Base-by-base conservation (phyloP, 1,140 invertebrate species). In the Diorhabda sublineata region DNA sequence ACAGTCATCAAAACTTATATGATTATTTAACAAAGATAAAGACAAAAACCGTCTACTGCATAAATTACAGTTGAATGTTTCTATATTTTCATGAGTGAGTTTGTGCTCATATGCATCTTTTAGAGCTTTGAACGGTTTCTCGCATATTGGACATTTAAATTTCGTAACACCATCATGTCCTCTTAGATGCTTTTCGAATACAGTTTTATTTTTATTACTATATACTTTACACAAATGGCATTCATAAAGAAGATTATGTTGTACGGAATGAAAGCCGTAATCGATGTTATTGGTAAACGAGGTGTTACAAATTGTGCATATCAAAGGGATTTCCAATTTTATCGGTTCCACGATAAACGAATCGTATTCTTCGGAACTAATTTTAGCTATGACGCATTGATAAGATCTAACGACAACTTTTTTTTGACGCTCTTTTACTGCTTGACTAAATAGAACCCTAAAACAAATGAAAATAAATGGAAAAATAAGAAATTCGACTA, bases 141-240 rank as follows among this genome's bases (percentile, higher is more conserved):
- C 76, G 64, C 84, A 85, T 26, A 79, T 79, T 9, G 83, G 78
- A 66, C 84, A 85, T 71, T 81, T 84, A 67, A 82, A 85, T 77
- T 84, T 79, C 5, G 78, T 83, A 42, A 58, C 79, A 75, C 83
- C 80, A 78, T 84, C 76, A 59, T 80, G 79, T 0, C 73, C 76
- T 62, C 74, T 69, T 11, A 79, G 72, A 67, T 84, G 82, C 26
- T 79, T 74, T 7, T 81, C 76, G 3, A 83, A 72, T 60, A 80
- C 76, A 66, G 80, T 82, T 56, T 81, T 82, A 65, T 82, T 80
- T 3, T 70, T 58, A 4, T 80, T 83, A 7, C 75, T 78, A 47
- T 81, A 84, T 80, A 0, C 75, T 5, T 82, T 76, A 67, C 83
- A 84, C 7, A 79, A 61, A 2, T 81, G 76, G 62, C 83, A 84